Evolutionary conservation across 2,888 invertebrate species (phyloP).

Genomic region (Trissolcus japonicus): DNA sequence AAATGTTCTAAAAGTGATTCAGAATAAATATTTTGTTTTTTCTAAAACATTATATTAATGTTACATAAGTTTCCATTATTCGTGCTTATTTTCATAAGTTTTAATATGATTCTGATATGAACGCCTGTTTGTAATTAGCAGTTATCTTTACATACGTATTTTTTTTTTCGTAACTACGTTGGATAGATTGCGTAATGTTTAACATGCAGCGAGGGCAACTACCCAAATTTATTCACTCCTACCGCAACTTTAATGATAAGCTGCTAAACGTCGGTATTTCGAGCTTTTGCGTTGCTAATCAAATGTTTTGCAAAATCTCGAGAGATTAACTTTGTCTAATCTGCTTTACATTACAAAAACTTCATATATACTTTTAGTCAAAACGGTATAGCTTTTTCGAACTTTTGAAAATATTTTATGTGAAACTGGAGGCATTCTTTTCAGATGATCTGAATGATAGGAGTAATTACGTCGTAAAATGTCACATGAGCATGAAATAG

Average conservation of each 20-base stretch:
- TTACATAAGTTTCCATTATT: not conserved
- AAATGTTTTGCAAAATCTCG: conserved; percentile 37
- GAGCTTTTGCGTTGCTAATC: conserved; percentile 17
- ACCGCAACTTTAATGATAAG: conserved; percentile 54
- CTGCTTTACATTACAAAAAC: conserved; percentile 1
- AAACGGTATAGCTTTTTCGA: too few relatives aligned
- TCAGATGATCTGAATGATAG: not conserved
- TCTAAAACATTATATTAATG: too few relatives aligned
- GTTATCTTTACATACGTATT: conserved; percentile 24
- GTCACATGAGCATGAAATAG: conserved; percentile 10
- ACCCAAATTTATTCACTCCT: conserved; percentile 53
- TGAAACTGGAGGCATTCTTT: not conserved
- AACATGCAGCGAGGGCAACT: conserved; percentile 29
- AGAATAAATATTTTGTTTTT: too few relatives aligned
- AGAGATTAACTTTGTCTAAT: conserved; percentile 31
- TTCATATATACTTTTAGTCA: too few relatives aligned
- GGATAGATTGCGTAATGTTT: not conserved
- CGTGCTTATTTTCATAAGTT: conserved; percentile 1
- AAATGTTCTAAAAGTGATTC: too few relatives aligned
- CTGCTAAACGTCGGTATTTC: conserved; percentile 22
- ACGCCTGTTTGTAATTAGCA: conserved; percentile 18
- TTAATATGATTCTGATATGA: not conserved
- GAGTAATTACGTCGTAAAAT: conserved; percentile 14
- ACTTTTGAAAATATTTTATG: conserved; percentile 1
- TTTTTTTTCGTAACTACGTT: conserved; percentile 17